A percentile compares a stretch with the other conserved stretches of the same genome.
Evolutionary conservation across 2,888 invertebrate species (phyloP).

Genomic region (Pyrrhosoma nymphula): DNA sequence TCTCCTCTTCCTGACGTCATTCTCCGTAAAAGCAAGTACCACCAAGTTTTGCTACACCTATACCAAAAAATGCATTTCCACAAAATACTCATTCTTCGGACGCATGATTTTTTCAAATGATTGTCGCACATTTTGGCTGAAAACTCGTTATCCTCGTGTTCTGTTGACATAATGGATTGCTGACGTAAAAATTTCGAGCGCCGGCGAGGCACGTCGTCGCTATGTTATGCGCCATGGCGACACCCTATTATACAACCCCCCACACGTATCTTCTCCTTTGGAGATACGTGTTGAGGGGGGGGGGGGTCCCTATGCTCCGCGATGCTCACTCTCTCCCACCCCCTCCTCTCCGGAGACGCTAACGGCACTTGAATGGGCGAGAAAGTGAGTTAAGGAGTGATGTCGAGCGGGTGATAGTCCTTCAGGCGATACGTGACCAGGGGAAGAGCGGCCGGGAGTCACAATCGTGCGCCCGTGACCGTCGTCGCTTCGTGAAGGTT

Average conservation of each 20-base stretch:
- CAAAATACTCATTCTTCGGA: too few species aligned
- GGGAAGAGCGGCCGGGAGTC: neutral
- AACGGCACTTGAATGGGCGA: neutral
- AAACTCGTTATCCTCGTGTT: too few species aligned
- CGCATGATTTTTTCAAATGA: too few species aligned
- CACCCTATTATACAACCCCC: neutral
- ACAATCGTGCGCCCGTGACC: slow-evolving; percentile 1
- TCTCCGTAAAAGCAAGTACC: too few species aligned
- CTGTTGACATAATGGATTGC: neutral
- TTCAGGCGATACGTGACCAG: neutral
- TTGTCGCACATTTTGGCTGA: too few species aligned
- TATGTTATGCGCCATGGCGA: neutral
- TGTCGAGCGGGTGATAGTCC: neutral
- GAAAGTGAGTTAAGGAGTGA: neutral
- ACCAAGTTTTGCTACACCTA: too few species aligned
- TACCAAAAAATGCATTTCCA: too few species aligned
- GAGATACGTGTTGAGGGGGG: neutral
- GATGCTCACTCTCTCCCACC: neutral
- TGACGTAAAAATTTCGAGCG: neutral
- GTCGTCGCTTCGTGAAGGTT: neutral
- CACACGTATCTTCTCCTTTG: too few species aligned
- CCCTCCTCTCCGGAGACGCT: neutral
- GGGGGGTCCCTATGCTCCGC: too few species aligned
- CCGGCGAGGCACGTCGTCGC: neutral
- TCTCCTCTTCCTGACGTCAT: too few species aligned